Conservation (phyloP, 2,797 vertebrate species). For the Lates japonicus region DNA sequence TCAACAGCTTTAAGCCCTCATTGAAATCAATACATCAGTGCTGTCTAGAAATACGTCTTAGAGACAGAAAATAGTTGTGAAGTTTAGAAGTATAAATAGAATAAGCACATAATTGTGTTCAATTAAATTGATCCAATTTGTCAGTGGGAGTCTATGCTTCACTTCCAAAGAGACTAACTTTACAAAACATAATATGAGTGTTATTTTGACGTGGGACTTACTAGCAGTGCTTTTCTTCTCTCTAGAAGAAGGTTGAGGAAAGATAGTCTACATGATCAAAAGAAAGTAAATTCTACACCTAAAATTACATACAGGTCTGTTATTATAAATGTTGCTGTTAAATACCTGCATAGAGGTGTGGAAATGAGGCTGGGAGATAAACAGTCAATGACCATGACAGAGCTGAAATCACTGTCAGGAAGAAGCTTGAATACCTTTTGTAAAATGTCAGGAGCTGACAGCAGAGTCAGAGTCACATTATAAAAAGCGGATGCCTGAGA, state of each 20-base stretch:
- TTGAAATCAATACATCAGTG: constrained; percentile 9
- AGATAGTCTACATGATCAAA: too few species aligned
- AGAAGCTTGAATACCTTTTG: neutral
- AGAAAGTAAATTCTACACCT: too few species aligned
- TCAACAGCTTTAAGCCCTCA: neutral
- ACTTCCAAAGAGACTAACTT: neutral
- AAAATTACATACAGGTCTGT: too few species aligned
- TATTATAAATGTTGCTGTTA: too few species aligned
- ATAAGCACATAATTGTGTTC: neutral
- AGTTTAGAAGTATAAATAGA: neutral
- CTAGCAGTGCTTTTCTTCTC: too few species aligned
- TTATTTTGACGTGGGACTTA: too few species aligned
- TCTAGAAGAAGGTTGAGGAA: too few species aligned
- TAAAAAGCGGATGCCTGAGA: neutral
- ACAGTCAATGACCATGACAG: neutral
- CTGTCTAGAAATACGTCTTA: neutral
- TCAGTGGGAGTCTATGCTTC: neutral
- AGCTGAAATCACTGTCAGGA: neutral
- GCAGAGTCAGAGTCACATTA: neutral
- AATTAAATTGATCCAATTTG: neutral
- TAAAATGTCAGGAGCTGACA: neutral
- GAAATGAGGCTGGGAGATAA: neutral
- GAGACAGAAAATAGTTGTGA: neutral
- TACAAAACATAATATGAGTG: too few species aligned
- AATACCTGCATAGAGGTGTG: neutral